phyloP scores from a whole-genome alignment of 2,113 vertebrate genomes.

The Acrocephalus kingi region DNA sequence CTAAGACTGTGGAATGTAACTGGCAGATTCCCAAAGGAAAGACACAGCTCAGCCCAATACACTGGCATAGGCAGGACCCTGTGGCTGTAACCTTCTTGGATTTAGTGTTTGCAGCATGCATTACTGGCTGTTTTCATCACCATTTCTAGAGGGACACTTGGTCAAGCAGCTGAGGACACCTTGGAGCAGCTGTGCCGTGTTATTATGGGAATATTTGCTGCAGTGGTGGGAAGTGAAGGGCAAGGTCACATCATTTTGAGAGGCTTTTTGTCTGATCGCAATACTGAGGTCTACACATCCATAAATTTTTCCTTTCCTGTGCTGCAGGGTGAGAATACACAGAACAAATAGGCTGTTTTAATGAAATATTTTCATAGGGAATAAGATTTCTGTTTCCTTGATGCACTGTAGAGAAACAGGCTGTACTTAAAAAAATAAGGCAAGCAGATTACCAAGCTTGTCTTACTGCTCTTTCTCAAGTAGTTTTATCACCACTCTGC shows the following conservation, averaged over 20 bases:
- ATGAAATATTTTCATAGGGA: neutral
- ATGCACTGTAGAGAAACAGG: neutral
- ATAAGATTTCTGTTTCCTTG: neutral
- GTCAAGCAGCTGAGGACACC: neutral
- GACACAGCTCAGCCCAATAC: neutral
- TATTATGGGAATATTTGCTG: neutral
- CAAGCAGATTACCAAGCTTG: neutral
- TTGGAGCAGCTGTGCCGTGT: fast-evolving
- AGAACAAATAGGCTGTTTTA: neutral
- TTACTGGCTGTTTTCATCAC: neutral
- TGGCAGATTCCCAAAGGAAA: neutral
- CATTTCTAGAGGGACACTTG: neutral
- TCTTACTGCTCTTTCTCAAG: neutral
- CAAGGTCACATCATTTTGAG: neutral
- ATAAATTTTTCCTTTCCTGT: neutral
- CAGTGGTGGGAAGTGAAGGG: neutral
- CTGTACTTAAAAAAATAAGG: neutral
- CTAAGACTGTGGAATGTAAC: neutral
- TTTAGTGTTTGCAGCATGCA: neutral
- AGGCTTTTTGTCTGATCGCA: neutral
- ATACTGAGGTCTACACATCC: neutral
- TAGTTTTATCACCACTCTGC: neutral
- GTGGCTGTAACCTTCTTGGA: fast-evolving
- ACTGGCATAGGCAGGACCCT: fast-evolving
- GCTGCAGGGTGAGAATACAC: neutral